These are phyloP conservation scores for Penaeus monodon DNA, from an alignment of 2,888 invertebrate species.

Conservation along the genomic window DNA sequence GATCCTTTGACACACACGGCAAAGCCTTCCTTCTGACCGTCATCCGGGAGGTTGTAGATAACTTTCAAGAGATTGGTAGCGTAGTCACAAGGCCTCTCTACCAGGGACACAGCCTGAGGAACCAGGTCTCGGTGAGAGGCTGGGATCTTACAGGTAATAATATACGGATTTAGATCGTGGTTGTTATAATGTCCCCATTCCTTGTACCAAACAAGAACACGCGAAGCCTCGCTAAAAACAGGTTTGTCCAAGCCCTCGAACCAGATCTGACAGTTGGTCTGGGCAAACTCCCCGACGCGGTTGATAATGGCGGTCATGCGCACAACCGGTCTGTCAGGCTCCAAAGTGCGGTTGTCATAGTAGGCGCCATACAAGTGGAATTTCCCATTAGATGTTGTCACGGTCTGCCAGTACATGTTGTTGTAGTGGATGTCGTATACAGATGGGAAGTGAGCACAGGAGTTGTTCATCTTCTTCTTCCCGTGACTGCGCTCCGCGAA, in stretches of 20 bases:
- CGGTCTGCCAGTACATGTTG: constrained; percentile 92
- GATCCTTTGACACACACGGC: constrained; percentile 94
- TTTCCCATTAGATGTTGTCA: constrained; percentile 85
- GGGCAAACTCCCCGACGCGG: constrained; percentile 84
- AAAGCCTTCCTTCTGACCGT: constrained; percentile 79
- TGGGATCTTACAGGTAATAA: constrained; percentile 89
- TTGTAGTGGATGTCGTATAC: constrained; percentile 92
- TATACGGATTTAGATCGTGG: constrained; percentile 81
- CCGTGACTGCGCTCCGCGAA: constrained; percentile 88
- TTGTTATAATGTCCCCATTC: constrained; percentile 82
- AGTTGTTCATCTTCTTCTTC: constrained; percentile 79
- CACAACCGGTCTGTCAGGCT: constrained; percentile 81
- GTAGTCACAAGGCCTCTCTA: constrained; percentile 86
- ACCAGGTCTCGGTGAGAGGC: constrained; percentile 74
- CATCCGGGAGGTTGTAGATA: constrained; percentile 87
- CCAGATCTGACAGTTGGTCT: constrained; percentile 90
- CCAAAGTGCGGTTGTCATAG: constrained; percentile 81
- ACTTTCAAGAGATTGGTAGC: constrained; percentile 87
- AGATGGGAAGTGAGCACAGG: constrained; percentile 86
- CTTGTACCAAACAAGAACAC: constrained; percentile 96
- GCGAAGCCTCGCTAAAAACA: constrained; percentile 77
- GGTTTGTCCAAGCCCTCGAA: constrained; percentile 86
- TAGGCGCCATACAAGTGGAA: constrained; percentile 92
- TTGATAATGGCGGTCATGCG: constrained; percentile 90
- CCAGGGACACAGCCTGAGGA: constrained; percentile 87